Evolutionary conservation across 2,797 vertebrate genomes (phyloP).

Genomic region (Microctenopoma steveboyesi): DNA sequence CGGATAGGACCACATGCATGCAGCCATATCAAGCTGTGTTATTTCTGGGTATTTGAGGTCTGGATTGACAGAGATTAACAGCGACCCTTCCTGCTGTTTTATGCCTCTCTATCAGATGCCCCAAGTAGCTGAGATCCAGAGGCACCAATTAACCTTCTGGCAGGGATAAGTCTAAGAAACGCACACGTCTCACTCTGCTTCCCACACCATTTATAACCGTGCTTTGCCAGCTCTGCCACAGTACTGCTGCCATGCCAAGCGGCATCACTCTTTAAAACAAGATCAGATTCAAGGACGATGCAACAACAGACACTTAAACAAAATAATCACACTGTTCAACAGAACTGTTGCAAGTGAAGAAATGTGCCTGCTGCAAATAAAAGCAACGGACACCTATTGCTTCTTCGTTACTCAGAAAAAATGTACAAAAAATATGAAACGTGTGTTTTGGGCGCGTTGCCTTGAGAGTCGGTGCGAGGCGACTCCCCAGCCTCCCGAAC

Average conservation of each 20-base stretch:
- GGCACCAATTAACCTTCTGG: constrained; percentile 82
- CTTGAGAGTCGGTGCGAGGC: constrained; percentile 57
- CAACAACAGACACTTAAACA: constrained; percentile 31
- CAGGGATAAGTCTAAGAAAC: constrained; percentile 74
- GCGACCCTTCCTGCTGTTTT: constrained; percentile 66
- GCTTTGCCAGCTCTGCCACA: constrained; percentile 62
- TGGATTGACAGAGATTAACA: constrained; percentile 71
- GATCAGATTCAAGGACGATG: constrained; percentile 70
- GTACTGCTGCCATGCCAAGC: constrained; percentile 59
- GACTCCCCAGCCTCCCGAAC: constrained; percentile 75
- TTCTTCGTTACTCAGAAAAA: too few species aligned
- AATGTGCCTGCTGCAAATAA: constrained; percentile 9
- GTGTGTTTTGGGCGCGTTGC: constrained; percentile 41
- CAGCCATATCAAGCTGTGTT: constrained; percentile 28
- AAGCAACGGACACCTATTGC: constrained; percentile 14
- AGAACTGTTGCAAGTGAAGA: not conserved
- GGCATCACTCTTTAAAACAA: constrained; percentile 58
- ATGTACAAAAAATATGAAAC: constrained; percentile 16
- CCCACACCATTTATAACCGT: constrained; percentile 69
- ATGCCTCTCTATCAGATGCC: constrained; percentile 75
- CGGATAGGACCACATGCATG: constrained; percentile 21
- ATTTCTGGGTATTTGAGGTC: constrained; percentile 59
- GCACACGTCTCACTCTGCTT: constrained; percentile 63
- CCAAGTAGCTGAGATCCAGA: constrained; percentile 73
- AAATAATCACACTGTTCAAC: constrained; percentile 26